Conservation (phyloP, 2,888 invertebrate genomes). For the Calameuta filiformis region DNA sequence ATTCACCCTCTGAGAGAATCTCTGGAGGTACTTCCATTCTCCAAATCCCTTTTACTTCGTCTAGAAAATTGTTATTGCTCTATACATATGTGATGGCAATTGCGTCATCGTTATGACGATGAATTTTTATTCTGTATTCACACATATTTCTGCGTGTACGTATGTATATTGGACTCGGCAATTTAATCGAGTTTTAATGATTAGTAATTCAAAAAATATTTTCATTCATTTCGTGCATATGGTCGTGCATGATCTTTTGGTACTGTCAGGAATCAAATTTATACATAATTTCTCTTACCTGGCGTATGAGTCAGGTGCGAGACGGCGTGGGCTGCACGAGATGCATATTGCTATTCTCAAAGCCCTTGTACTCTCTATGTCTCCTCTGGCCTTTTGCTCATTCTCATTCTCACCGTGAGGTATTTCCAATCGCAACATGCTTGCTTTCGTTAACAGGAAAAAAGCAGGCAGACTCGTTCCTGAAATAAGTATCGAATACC, state of each 20-base stretch:
- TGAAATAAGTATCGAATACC: background rate
- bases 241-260: background rate
- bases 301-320: slow-evolving; percentile 12
- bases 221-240: background rate
- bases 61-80: background rate
- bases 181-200: background rate
- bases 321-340: slow-evolving; percentile 10
- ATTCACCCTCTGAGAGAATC: slow-evolving; percentile 30
- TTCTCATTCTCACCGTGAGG: background rate
- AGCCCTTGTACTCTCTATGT: background rate
- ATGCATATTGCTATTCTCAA: slow-evolving; percentile 8
- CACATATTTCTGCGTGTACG: background rate
- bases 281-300: background rate
- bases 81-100: background rate
- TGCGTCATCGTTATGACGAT: background rate
- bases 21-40: background rate
- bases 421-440: background rate
- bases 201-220: background rate
- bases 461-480: background rate
- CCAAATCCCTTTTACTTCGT: background rate
- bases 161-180: background rate
- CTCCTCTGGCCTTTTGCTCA: background rate
- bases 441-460: background rate
- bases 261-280: background rate
- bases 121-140: background rate